phyloP scores from a whole-genome alignment of 2,797 vertebrate species.

The Antennarius maculatus region DNA sequence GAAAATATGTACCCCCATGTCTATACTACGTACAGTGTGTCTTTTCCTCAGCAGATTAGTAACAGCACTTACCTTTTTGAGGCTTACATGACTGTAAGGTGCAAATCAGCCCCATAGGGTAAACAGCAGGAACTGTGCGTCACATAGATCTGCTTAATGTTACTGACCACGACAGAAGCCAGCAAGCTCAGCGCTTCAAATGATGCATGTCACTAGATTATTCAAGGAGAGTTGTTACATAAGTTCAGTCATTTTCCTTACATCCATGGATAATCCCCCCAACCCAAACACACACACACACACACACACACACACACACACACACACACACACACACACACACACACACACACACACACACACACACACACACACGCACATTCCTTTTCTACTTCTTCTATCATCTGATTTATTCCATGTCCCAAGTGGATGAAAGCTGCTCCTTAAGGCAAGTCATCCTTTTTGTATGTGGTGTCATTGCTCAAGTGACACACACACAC shows the following conservation, averaged over 20 bases:
- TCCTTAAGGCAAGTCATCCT: constrained; percentile 45
- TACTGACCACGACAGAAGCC: constrained; percentile 11
- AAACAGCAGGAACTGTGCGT: constrained; percentile 12
- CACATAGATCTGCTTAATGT: constrained; percentile 8
- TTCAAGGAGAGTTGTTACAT: constrained; percentile 36
- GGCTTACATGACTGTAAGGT: constrained; percentile 23
- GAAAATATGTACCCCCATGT: background rate
- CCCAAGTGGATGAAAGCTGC: constrained; percentile 21
- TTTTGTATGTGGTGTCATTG: constrained; percentile 45
- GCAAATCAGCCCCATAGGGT: constrained; percentile 19
- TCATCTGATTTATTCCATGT: constrained; percentile 18
- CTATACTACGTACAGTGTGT: background rate
- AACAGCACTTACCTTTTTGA: constrained; percentile 6
- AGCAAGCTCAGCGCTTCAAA: constrained; percentile 34
- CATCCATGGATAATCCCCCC: constrained; percentile 48
- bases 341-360: background rate
- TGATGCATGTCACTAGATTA: constrained; percentile 41
- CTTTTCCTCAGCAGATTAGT: background rate
- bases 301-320: too few relatives aligned
- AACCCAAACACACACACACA: background rate
- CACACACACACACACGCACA: background rate
- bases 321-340: too few relatives aligned
- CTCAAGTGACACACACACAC: constrained; percentile 22
- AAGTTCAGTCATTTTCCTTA: constrained; percentile 36
- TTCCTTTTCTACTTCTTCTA: constrained; percentile 19